Conservation (phyloP, 2,113 vertebrate genomes). For the Chloropsis cyanopogon region DNA sequence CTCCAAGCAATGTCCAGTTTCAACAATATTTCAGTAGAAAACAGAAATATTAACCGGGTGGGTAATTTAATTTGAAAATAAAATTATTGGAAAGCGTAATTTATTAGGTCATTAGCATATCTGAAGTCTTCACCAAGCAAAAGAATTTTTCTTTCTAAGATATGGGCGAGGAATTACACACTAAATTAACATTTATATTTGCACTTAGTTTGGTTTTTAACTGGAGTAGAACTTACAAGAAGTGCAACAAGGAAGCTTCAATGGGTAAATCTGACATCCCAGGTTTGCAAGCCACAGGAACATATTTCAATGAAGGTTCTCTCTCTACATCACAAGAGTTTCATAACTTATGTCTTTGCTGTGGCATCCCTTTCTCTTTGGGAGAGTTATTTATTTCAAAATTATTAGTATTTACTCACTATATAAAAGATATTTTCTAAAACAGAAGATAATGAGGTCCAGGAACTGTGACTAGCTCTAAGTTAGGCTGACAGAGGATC, state of each 20-base stretch:
- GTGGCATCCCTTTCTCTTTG: not conserved
- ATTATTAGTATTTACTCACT: not conserved
- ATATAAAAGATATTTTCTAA: not conserved
- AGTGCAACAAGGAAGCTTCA: not conserved
- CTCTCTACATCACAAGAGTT: not conserved
- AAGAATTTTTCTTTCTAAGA: not conserved
- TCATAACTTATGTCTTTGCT: not conserved
- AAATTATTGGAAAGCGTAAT: not conserved
- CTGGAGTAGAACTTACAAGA: not conserved
- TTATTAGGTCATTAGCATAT: not conserved
- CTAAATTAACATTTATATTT: not conserved
- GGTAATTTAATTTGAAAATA: constrained; percentile 15
- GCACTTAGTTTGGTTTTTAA: not conserved
- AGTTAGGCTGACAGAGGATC: not conserved
- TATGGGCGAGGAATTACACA: not conserved
- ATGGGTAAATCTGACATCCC: not conserved
- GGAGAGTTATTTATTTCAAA: not conserved
- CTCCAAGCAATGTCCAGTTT: not conserved
- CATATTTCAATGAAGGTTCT: not conserved
- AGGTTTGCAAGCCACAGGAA: not conserved
- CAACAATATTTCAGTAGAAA: constrained; percentile 21
- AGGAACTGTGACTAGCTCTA: not conserved
- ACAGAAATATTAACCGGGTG: not conserved
- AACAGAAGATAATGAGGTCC: not conserved
- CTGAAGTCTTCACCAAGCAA: not conserved